Evolutionary conservation across 2,888 invertebrate species (phyloP).

Genomic region (Alcis repandata): DNA sequence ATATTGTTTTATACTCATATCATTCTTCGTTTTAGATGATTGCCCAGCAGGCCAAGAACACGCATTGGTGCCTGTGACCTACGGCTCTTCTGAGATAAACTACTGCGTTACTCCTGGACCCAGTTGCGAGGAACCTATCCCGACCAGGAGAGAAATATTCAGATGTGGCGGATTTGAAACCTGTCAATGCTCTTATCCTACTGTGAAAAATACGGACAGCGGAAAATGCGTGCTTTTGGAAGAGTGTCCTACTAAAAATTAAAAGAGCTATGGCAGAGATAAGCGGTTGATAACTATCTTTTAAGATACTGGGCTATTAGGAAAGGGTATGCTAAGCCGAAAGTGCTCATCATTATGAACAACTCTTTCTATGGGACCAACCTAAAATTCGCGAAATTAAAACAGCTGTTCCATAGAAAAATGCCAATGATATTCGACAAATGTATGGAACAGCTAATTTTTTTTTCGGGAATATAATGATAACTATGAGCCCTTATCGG

Average conservation of each 20-base stretch:
- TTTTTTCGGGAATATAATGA: too few species aligned
- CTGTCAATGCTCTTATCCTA: not conserved
- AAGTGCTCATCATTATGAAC: too few species aligned
- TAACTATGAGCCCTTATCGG: too few species aligned
- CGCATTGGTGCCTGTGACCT: not conserved
- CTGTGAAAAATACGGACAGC: not conserved
- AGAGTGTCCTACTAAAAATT: not conserved
- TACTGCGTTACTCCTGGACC: conserved; percentile 8
- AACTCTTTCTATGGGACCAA: too few species aligned
- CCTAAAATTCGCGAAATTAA: too few species aligned
- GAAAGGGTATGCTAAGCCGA: too few species aligned
- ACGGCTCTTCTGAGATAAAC: not conserved
- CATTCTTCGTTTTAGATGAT: not conserved
- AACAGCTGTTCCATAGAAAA: too few species aligned
- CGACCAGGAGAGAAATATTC: conserved; percentile 32
- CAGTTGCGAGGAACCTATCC: conserved; percentile 25
- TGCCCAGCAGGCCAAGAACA: not conserved
- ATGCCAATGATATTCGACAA: too few species aligned
- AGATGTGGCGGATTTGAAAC: conserved; percentile 18
- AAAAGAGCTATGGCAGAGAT: too few species aligned
- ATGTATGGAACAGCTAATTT: too few species aligned
- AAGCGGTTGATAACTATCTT: too few species aligned
- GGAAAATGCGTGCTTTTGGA: not conserved
- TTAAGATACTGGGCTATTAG: too few species aligned
- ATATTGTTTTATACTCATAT: not conserved